Conservation (phyloP, 2,113 vertebrate genomes). For the Trinectes maculatus region DNA sequence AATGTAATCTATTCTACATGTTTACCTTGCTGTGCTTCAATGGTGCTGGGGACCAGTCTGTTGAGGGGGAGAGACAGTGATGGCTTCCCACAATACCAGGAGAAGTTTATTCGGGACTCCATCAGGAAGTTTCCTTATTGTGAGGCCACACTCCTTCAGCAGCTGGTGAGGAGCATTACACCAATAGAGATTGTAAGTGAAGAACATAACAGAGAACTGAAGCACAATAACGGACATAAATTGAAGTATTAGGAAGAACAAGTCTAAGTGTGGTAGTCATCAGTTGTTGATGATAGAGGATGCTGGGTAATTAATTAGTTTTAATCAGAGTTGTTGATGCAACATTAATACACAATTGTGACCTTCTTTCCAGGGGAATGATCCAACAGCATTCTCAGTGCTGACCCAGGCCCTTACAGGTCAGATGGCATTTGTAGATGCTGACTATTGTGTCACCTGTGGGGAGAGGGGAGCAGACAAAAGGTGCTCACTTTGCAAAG, state of each 20-base stretch:
- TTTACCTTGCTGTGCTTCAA: not conserved
- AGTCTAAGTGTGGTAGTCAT: not conserved
- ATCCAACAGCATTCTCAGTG: conserved; percentile 94
- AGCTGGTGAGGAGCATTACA: conserved; percentile 93
- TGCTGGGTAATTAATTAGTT: not conserved
- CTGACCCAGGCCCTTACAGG: conserved; percentile 94
- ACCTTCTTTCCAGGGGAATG: conserved; percentile 83
- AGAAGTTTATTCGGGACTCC: conserved; percentile 92
- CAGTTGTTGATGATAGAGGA: not conserved
- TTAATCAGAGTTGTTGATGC: not conserved
- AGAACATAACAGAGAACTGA: conserved; percentile 13
- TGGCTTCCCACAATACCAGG: conserved; percentile 91
- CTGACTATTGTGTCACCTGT: conserved; percentile 92
- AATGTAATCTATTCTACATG: not conserved
- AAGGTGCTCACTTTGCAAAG: conserved; percentile 93
- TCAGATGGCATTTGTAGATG: conserved; percentile 92
- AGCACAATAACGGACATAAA: not conserved
- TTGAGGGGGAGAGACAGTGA: conserved; percentile 90
- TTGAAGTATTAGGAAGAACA: not conserved
- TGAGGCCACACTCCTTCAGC: conserved; percentile 92
- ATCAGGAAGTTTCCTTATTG: conserved; percentile 94
- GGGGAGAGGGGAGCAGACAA: conserved; percentile 92
- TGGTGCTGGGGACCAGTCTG: conserved; percentile 77
- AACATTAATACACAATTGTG: not conserved
- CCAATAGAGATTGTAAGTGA: conserved; percentile 92